These are phyloP conservation scores for Stigmatopora nigra DNA, from an alignment of 2,113 vertebrate species.

Conservation along the genomic window DNA sequence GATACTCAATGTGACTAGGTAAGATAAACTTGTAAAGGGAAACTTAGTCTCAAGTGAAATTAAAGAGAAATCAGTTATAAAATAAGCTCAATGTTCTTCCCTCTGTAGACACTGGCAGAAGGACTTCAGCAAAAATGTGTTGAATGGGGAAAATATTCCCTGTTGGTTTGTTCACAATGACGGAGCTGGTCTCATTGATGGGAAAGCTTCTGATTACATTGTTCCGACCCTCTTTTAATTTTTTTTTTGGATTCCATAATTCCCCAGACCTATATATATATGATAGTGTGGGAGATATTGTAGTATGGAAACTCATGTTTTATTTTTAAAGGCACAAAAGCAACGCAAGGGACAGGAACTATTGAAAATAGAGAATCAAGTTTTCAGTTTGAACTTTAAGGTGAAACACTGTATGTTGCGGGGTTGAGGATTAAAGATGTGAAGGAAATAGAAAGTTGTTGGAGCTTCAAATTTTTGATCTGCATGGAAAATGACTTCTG, in stretches of 20 bases:
- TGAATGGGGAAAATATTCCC: conserved; percentile 57
- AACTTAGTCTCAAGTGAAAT: background rate
- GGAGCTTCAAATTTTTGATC: background rate
- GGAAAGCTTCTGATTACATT: conserved; percentile 76
- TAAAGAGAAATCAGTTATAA: background rate
- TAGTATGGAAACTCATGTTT: background rate
- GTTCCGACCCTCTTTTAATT: conserved; percentile 63
- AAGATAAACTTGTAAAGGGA: background rate
- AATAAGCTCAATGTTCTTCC: background rate
- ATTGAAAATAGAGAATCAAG: no score
- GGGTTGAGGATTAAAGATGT: background rate
- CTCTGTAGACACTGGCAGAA: conserved; percentile 80
- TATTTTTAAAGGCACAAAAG: no score
- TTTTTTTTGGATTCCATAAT: background rate
- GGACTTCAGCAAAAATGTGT: conserved; percentile 73
- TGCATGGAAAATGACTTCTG: background rate
- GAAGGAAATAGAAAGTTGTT: background rate
- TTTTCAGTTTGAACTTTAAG: background rate
- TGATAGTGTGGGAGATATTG: background rate
- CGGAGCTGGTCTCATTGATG: conserved; percentile 81
- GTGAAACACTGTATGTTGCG: background rate
- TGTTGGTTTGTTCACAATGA: conserved; percentile 89
- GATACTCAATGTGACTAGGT: conserved; percentile 83
- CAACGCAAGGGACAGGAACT: no score
- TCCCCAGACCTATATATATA: background rate